Conservation (phyloP, 2,113 vertebrate species). For the Sisor rabdophorus region DNA sequence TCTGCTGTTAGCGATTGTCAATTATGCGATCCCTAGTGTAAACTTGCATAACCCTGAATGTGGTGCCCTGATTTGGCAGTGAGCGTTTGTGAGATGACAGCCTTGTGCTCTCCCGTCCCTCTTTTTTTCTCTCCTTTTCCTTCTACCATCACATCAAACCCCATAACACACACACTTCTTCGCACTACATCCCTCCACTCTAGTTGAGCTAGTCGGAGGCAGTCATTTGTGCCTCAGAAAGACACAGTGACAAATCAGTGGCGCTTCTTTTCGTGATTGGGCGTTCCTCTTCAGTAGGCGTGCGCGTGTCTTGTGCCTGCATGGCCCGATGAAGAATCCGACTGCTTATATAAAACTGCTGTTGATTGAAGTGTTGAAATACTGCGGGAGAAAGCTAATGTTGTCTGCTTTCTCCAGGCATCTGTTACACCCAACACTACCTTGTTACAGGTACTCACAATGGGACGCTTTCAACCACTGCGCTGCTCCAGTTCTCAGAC, state of each 20-base stretch:
- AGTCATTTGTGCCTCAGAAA: slow-evolving; percentile 44
- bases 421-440: slow-evolving; percentile 14
- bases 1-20: slow-evolving; percentile 78
- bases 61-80: slow-evolving; percentile 74
- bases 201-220: slow-evolving; percentile 36
- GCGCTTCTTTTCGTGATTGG: slow-evolving; percentile 32
- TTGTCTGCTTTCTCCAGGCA: slow-evolving; percentile 4
- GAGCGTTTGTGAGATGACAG: slow-evolving; percentile 71
- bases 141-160: background rate
- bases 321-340: slow-evolving; percentile 25
- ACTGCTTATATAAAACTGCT: slow-evolving; percentile 24
- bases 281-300: slow-evolving; percentile 24
- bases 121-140: slow-evolving; percentile 36
- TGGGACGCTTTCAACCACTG: slow-evolving; percentile 3
- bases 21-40: slow-evolving; percentile 78
- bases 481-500: background rate
- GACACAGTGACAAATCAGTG: slow-evolving; percentile 44
- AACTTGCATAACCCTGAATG: slow-evolving; percentile 74
- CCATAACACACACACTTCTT: slow-evolving; percentile 4
- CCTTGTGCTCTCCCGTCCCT: slow-evolving; percentile 37
- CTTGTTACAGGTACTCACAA: slow-evolving; percentile 29
- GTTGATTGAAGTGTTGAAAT: slow-evolving; percentile 33
- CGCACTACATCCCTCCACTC: slow-evolving; percentile 47
- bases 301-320: slow-evolving; percentile 30
- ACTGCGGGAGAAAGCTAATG: slow-evolving; percentile 19